Percentiles rank a stretch among this genome's conserved stretches.
These are phyloP conservation scores for Saccopteryx leptura DNA, from an alignment of 2,113 vertebrate genomes.

Conservation along the genomic window DNA sequence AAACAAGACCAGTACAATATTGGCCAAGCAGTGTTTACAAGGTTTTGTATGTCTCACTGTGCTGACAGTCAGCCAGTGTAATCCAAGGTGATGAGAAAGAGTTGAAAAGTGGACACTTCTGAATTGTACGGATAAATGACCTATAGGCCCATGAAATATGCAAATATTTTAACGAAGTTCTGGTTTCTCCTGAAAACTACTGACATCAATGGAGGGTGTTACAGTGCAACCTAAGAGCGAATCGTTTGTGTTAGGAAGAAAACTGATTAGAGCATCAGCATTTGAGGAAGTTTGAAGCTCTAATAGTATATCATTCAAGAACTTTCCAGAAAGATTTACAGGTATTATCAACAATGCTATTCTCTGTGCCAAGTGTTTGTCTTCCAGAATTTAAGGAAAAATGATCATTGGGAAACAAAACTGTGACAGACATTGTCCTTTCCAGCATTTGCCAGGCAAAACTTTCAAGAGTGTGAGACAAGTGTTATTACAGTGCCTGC, in stretches of 20 bases:
- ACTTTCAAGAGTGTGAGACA: neutral
- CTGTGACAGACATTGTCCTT: slow-evolving; percentile 6
- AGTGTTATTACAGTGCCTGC: neutral
- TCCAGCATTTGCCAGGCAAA: neutral
- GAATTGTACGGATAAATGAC: neutral
- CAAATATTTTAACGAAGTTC: neutral
- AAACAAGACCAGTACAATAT: neutral
- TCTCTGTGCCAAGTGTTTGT: slow-evolving; percentile 23
- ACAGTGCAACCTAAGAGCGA: neutral
- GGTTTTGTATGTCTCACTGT: neutral
- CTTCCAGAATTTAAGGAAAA: neutral
- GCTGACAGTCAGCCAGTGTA: neutral
- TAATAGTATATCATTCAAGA: neutral
- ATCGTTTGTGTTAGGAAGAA: neutral
- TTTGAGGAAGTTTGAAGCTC: neutral
- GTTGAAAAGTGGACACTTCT: neutral
- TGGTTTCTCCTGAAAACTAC: slow-evolving; percentile 7
- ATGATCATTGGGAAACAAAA: slow-evolving; percentile 13
- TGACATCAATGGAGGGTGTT: neutral
- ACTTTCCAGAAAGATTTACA: slow-evolving; percentile 33
- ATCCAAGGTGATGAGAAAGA: neutral
- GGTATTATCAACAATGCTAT: neutral
- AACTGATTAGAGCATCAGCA: neutral
- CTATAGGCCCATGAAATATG: neutral
- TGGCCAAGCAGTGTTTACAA: neutral